These are phyloP conservation scores for Pterobdella sp. DNA, from an alignment of 2,888 invertebrate genomes.

Conservation along the genomic window DNA sequence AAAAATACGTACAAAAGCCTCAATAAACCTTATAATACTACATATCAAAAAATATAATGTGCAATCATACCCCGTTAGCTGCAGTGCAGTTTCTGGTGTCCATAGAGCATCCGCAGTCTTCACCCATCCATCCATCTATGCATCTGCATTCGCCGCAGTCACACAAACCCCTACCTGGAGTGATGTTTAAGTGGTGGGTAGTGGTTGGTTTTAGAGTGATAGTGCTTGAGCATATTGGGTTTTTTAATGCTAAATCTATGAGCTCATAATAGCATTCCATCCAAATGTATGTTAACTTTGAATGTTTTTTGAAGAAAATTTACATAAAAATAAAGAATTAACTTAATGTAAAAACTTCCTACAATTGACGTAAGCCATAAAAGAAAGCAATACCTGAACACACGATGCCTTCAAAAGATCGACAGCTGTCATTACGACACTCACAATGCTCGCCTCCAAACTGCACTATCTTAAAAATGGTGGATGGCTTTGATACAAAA, in stretches of 20 bases:
- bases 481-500: not conserved
- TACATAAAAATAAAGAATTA: not conserved
- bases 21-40: too few species aligned
- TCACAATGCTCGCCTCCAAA: conserved; percentile 68
- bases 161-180: conserved; percentile 11
- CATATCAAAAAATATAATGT: too few species aligned
- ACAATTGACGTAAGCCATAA: not conserved
- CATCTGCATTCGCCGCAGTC: conserved; percentile 26
- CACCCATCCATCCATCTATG: conserved; percentile 6
- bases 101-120: conserved; percentile 9
- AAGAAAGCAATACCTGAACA: conserved; percentile 47
- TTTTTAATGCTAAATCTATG: not conserved
- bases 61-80: conserved; percentile 8
- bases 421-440: conserved; percentile 88
- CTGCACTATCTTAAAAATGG: conserved; percentile 31
- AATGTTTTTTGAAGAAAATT: conserved; percentile 9
- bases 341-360: not conserved
- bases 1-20: too few species aligned
- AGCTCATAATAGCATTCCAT: not conserved
- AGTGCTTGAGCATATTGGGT: too few species aligned
- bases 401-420: conserved; percentile 53
- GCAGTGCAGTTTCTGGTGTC: conserved; percentile 1
- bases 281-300: not conserved
- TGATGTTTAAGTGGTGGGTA: not conserved
- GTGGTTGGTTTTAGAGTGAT: not conserved